phyloP scores from a whole-genome alignment of 2,888 invertebrate genomes.

The Linnaemya vulpina region DNA sequence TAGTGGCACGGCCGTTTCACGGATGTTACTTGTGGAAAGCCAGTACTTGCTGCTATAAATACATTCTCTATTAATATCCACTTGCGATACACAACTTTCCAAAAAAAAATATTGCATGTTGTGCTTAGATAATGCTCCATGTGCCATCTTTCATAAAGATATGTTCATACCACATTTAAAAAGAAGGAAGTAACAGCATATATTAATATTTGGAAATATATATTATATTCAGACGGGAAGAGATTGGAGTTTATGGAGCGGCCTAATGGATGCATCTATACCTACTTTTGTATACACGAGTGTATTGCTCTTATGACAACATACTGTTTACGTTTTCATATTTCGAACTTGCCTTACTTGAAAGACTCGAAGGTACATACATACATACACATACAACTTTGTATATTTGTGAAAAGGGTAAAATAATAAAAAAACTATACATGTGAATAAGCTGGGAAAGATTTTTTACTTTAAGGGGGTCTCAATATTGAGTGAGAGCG shows the following conservation, averaged over 20 bases:
- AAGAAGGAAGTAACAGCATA: no score
- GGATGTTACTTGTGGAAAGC: no score
- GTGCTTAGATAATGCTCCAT: no score
- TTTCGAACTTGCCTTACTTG: constrained; percentile 52
- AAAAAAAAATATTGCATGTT: no score
- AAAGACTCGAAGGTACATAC: constrained; percentile 43
- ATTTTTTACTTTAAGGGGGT: constrained; percentile 79
- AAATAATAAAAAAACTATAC: constrained; percentile 56
- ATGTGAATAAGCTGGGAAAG: constrained; percentile 65
- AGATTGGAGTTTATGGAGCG: not conserved
- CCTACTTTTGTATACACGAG: constrained; percentile 1
- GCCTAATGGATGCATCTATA: constrained; percentile 3
- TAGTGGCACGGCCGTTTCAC: no score
- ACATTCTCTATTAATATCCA: no score
- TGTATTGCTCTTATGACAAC: constrained; percentile 61
- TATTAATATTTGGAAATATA: no score
- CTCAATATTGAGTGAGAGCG: constrained; percentile 62
- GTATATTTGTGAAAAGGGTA: constrained; percentile 24
- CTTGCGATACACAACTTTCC: no score
- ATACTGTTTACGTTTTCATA: constrained; percentile 66
- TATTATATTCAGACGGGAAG: no score
- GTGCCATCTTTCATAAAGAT: no score
- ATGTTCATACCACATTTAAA: no score
- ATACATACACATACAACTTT: constrained; percentile 46
- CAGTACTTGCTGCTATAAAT: no score